Evolutionary conservation across 2,113 vertebrate genomes (phyloP).

Genomic region (Urocynchramus pylzowi): DNA sequence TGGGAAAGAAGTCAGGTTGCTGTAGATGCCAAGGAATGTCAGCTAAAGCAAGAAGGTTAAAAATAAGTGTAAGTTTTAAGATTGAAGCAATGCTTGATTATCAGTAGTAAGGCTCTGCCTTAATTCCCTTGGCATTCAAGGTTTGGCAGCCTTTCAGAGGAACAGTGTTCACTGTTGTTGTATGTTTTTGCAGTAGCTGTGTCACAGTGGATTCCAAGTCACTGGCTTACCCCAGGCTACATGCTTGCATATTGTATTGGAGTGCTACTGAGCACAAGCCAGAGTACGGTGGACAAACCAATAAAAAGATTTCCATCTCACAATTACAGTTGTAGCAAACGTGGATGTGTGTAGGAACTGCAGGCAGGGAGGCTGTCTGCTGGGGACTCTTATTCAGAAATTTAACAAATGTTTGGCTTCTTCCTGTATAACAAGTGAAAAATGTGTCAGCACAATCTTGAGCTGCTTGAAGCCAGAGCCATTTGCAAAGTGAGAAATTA

Average conservation of each 20-base stretch:
- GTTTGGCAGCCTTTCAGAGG: background rate
- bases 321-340: background rate
- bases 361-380: background rate
- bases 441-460: background rate
- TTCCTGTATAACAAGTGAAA: background rate
- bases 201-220: background rate
- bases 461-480: background rate
- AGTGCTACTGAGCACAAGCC: background rate
- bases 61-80: background rate
- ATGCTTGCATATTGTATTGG: accelerated
- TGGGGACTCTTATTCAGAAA: background rate
- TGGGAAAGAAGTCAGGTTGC: background rate
- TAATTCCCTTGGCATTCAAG: background rate
- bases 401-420: background rate
- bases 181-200: background rate
- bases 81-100: background rate
- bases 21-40: background rate
- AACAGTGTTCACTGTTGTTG: background rate
- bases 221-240: background rate
- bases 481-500: background rate
- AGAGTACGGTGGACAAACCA: background rate
- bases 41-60: background rate
- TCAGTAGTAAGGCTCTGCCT: background rate
- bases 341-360: background rate
- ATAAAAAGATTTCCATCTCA: background rate